Conservation (phyloP, 2,113 vertebrate species). For the Albula goreensis region DNA sequence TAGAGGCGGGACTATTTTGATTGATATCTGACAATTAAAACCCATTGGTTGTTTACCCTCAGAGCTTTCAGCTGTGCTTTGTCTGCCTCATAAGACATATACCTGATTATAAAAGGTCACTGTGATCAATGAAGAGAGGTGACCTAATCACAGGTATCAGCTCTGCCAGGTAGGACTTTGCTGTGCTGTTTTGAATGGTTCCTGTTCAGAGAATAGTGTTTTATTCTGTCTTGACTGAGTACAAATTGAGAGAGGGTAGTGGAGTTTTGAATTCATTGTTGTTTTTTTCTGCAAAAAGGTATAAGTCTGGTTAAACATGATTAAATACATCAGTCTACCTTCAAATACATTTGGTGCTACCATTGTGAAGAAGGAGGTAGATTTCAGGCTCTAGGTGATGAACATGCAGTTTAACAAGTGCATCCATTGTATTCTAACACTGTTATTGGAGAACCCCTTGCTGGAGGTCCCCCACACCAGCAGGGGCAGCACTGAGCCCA, state of each 20-base stretch:
- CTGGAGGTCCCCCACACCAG: no score
- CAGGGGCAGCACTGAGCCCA: no score
- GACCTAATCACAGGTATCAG: not conserved
- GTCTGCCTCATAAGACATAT: not conserved
- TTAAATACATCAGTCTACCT: no score
- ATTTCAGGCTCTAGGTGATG: no score
- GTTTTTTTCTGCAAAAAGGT: no score
- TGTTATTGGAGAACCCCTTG: no score
- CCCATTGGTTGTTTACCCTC: not conserved
- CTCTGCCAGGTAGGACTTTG: not conserved
- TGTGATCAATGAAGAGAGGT: not conserved
- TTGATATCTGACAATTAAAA: not conserved
- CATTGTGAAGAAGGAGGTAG: no score
- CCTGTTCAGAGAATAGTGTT: not conserved
- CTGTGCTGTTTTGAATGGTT: not conserved
- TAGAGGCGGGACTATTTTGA: not conserved
- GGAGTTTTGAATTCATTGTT: no score
- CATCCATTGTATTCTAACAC: no score
- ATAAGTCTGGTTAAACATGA: no score
- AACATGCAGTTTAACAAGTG: no score
- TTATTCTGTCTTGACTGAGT: slow-evolving; percentile 1
- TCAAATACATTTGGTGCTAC: no score
- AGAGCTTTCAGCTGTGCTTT: not conserved
- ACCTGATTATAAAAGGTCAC: not conserved
- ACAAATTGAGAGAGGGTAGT: not conserved